Conservation (phyloP, 2,888 invertebrate species). For the Ectropis crepuscularia region DNA sequence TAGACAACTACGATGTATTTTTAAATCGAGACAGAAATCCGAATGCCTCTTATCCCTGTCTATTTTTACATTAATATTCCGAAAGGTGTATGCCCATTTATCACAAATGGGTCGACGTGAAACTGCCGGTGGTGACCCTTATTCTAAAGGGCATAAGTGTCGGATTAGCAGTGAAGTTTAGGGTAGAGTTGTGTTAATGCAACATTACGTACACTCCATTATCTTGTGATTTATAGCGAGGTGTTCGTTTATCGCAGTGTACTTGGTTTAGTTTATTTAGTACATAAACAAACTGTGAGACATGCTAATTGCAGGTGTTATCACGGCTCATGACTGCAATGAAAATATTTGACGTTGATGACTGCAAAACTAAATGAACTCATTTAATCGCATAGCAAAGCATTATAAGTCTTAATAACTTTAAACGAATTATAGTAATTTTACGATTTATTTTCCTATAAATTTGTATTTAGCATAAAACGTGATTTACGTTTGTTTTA, state of each 20-base stretch:
- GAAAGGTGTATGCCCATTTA: slow-evolving; percentile 52
- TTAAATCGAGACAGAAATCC: slow-evolving; percentile 26
- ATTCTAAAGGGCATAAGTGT: slow-evolving; percentile 40
- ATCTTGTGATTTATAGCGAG: slow-evolving; percentile 57
- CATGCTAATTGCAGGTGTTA: slow-evolving; percentile 40
- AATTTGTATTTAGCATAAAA: too few species aligned
- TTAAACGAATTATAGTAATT: too few species aligned
- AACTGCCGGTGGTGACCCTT: slow-evolving; percentile 39
- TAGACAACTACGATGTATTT: slow-evolving; percentile 15
- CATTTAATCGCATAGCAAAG: too few species aligned
- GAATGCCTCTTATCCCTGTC: slow-evolving; percentile 35
- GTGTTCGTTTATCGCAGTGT: slow-evolving; percentile 44
- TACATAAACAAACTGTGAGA: slow-evolving; percentile 34
- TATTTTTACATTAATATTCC: slow-evolving; percentile 52
- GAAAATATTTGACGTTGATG: slow-evolving; percentile 24
- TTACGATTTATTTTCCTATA: too few species aligned
- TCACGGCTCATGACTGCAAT: slow-evolving; percentile 24
- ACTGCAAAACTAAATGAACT: slow-evolving; percentile 3
- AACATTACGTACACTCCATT: slow-evolving; percentile 55
- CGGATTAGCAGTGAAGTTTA: slow-evolving; percentile 40
- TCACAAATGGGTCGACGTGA: slow-evolving; percentile 44
- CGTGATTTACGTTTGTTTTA: too few species aligned
- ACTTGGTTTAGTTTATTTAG: slow-evolving; percentile 38
- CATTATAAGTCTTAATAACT: neutral
- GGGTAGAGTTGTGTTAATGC: slow-evolving; percentile 60